phyloP scores from a whole-genome alignment of 2,888 invertebrate genomes.

The Hirtodrosophila trivittata region DNA sequence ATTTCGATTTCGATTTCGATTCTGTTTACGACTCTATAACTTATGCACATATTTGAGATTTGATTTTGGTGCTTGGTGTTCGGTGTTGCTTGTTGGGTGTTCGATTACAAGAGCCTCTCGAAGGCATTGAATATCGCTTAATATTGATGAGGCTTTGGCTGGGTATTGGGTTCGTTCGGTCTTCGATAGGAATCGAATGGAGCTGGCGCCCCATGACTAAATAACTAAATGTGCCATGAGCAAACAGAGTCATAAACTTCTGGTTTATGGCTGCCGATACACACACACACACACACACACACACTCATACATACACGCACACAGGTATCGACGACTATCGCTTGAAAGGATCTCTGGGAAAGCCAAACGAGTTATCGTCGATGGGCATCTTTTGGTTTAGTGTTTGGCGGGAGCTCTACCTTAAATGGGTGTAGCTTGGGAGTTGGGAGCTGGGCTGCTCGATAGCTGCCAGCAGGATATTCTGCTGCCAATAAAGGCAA shows the following conservation, averaged over 20 bases:
- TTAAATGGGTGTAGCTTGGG: constrained; percentile 50
- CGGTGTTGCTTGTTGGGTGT: constrained; percentile 35
- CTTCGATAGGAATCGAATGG: constrained; percentile 3
- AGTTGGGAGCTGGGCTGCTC: too few relatives aligned
- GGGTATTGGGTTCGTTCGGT: not conserved
- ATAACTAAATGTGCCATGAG: constrained; percentile 64
- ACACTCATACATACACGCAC: constrained; percentile 19
- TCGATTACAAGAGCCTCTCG: constrained; percentile 56
- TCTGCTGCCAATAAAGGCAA: constrained; percentile 75
- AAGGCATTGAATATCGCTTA: constrained; percentile 70
- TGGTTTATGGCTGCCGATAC: constrained; percentile 58
- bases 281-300: constrained; percentile 20
- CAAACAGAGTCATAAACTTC: constrained; percentile 76
- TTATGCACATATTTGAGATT: constrained; percentile 75
- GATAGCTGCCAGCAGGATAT: constrained; percentile 72
- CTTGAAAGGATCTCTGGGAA: constrained; percentile 50
- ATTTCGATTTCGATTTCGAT: constrained; percentile 55
- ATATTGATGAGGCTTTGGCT: constrained; percentile 70
- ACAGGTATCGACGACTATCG: constrained; percentile 48
- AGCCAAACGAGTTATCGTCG: constrained; percentile 51
- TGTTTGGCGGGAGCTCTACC: constrained; percentile 50
- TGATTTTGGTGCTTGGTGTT: constrained; percentile 47
- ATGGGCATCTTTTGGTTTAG: constrained; percentile 57
- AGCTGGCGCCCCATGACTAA: constrained; percentile 46
- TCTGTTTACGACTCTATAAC: constrained; percentile 71